Evolutionary conservation across 1,140 invertebrate genomes (phyloP).

Genomic region (Phymastichus coffea): DNA sequence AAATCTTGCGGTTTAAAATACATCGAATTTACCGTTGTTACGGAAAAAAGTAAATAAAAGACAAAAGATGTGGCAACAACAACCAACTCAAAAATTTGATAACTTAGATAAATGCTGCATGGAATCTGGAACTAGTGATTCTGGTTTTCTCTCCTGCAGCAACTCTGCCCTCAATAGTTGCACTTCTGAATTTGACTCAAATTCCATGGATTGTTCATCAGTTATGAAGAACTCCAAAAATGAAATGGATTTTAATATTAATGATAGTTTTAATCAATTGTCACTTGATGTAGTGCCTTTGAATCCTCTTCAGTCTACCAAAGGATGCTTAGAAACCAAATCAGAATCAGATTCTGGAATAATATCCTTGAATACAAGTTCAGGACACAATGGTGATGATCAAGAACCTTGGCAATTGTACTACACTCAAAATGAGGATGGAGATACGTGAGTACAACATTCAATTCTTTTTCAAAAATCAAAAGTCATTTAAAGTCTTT

Average conservation of each 20-base stretch:
- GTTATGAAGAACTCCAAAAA: neutral
- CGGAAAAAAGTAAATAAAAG: too few species aligned
- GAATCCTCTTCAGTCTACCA: slow-evolving; percentile 30
- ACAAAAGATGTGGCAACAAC: slow-evolving; percentile 40
- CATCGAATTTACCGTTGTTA: too few species aligned
- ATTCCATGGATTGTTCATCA: neutral
- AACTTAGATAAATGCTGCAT: slow-evolving; percentile 9
- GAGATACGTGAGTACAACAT: slow-evolving; percentile 67
- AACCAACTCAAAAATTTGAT: slow-evolving; percentile 1
- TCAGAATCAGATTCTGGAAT: slow-evolving; percentile 27
- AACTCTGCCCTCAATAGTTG: slow-evolving; percentile 39
- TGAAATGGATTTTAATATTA: slow-evolving; percentile 54
- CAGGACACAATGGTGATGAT: slow-evolving; percentile 23
- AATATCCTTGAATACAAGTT: neutral
- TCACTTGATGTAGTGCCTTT: slow-evolving; percentile 47
- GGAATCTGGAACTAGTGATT: slow-evolving; percentile 43
- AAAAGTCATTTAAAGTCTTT: neutral
- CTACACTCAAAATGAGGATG: slow-evolving; percentile 67
- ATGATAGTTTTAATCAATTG: slow-evolving; percentile 57
- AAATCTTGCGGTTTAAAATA: too few species aligned
- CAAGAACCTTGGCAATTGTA: slow-evolving; percentile 58
- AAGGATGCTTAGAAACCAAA: slow-evolving; percentile 33
- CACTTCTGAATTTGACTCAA: neutral
- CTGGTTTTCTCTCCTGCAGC: slow-evolving; percentile 61
- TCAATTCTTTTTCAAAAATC: neutral